phyloP scores from a whole-genome alignment of 2,113 vertebrate species.

The Columba livia region DNA sequence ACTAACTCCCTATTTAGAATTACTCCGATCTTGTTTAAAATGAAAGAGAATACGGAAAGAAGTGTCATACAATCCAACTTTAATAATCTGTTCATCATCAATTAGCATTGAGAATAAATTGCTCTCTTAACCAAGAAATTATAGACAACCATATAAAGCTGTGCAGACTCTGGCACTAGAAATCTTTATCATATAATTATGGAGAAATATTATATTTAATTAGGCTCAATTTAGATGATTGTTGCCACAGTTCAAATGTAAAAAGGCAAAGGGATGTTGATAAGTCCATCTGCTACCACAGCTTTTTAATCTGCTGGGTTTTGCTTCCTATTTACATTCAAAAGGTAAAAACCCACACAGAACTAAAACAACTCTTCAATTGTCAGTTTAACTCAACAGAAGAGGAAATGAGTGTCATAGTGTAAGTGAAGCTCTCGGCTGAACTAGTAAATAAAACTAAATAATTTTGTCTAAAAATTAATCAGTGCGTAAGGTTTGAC shows the following conservation, averaged over 20 bases:
- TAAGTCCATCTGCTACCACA: conserved; percentile 3
- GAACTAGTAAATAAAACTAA: background rate
- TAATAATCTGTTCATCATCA: conserved; percentile 58
- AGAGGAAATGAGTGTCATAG: background rate
- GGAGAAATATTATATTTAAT: conserved; percentile 54
- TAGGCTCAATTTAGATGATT: conserved; percentile 5
- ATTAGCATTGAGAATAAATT: conserved; percentile 67
- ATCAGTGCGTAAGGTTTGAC: background rate
- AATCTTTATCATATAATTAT: conserved; percentile 42
- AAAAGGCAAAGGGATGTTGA: background rate
- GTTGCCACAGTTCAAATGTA: conserved; percentile 1
- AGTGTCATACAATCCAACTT: background rate
- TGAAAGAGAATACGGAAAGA: conserved; percentile 16
- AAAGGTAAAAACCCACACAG: background rate
- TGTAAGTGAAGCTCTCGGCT: background rate
- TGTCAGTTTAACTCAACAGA: background rate
- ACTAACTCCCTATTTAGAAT: conserved; percentile 23
- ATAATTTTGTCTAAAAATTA: background rate
- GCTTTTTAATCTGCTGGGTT: background rate
- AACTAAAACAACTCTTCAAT: background rate
- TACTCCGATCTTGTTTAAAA: conserved; percentile 1
- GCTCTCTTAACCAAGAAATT: conserved; percentile 64
- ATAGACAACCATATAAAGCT: conserved; percentile 25
- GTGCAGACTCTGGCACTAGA: background rate
- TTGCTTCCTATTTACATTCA: background rate